A percentile compares a stretch with the other conserved stretches of the same genome.
These are phyloP conservation scores for Aphaenogaster rudis DNA, from an alignment of 1,140 invertebrate species.

Conservation along the genomic window DNA sequence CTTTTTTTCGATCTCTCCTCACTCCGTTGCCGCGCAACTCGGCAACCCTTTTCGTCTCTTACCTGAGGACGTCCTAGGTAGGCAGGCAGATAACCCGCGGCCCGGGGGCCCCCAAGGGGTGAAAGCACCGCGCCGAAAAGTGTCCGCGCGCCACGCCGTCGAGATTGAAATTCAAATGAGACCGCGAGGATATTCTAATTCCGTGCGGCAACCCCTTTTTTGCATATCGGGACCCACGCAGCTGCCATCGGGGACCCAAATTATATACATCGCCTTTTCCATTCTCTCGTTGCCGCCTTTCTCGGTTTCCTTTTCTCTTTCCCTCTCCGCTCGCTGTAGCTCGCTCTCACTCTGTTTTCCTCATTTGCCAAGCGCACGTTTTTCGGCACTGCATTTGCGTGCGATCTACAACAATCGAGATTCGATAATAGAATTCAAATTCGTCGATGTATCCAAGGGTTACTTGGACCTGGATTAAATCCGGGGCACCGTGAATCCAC, in stretches of 20 bases:
- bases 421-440: slow-evolving; percentile 69
- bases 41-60: slow-evolving; percentile 77
- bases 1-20: slow-evolving; percentile 60
- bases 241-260: slow-evolving; percentile 74
- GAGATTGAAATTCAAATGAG: slow-evolving; percentile 87
- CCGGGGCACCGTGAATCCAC: neutral
- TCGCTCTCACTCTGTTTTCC: slow-evolving; percentile 36
- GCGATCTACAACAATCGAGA: slow-evolving; percentile 74
- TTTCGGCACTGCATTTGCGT: slow-evolving; percentile 49
- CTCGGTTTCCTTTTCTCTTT: slow-evolving; percentile 42
- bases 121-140: slow-evolving; percentile 71
- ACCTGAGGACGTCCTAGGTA: slow-evolving; percentile 73
- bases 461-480: slow-evolving; percentile 34
- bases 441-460: slow-evolving; percentile 62
- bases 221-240: slow-evolving; percentile 84
- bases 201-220: slow-evolving; percentile 85
- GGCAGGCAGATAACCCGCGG: slow-evolving; percentile 55
- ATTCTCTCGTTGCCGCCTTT: slow-evolving; percentile 56
- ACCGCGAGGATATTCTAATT: slow-evolving; percentile 87
- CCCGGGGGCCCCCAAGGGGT: slow-evolving; percentile 61
- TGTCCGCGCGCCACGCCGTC: slow-evolving; percentile 70
- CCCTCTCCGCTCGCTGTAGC: neutral
- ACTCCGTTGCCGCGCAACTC: slow-evolving; percentile 64
- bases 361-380: slow-evolving; percentile 31
- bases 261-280: slow-evolving; percentile 75